These are phyloP conservation scores for Brachyalestes nurse DNA, from an alignment of 2,797 vertebrate genomes.

Conservation along the genomic window DNA sequence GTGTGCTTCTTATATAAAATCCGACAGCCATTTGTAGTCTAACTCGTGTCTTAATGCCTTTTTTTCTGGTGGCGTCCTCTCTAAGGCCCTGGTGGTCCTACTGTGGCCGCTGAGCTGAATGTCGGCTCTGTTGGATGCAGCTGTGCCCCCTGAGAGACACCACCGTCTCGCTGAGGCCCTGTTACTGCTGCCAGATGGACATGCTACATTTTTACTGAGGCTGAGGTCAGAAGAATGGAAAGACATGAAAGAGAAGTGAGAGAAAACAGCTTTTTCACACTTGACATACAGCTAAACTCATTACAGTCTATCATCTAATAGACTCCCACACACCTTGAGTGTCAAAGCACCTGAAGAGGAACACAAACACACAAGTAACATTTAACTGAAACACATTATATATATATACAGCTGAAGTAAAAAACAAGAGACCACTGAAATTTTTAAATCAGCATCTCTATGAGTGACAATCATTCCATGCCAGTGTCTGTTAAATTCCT, in stretches of 20 bases:
- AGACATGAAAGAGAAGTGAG: constrained; percentile 50
- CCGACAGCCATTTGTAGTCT: not conserved
- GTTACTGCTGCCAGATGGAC: constrained; percentile 12
- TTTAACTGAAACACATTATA: no score
- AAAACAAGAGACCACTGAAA: no score
- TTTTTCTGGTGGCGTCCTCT: constrained; percentile 10
- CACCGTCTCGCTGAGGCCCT: not conserved
- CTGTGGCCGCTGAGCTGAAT: not conserved
- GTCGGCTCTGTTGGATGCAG: not conserved
- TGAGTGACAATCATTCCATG: no score
- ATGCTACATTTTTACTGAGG: constrained; percentile 7
- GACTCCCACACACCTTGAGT: no score
- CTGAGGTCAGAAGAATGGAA: constrained; percentile 52
- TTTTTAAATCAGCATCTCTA: no score
- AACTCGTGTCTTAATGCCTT: not conserved
- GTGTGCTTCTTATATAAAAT: not conserved
- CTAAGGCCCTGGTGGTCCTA: not conserved
- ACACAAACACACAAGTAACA: no score
- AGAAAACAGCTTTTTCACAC: constrained; percentile 31
- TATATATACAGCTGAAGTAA: no score
- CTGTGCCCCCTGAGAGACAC: constrained; percentile 2
- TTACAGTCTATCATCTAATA: not conserved
- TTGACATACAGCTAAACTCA: not conserved
- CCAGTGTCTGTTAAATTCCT: no score
- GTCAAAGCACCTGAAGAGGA: no score